These are phyloP conservation scores for Horisme vitalbata DNA, from an alignment of 2,888 invertebrate genomes.

Conservation along the genomic window DNA sequence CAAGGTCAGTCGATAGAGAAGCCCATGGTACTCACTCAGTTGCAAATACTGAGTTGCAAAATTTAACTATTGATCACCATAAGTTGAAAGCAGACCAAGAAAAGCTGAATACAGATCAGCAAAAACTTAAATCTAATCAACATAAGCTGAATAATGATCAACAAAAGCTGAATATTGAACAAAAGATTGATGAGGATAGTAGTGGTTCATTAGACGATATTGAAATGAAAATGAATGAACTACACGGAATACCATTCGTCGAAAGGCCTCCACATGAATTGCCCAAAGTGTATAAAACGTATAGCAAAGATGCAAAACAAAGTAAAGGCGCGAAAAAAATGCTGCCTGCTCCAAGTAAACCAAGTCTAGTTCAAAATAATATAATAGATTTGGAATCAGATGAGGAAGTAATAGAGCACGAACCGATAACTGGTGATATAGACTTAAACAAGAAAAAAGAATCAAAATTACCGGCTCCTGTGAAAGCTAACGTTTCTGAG, in stretches of 20 bases:
- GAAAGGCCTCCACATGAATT: constrained; percentile 65
- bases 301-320: constrained; percentile 34
- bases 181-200: constrained; percentile 33
- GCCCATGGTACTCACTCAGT: constrained; percentile 17
- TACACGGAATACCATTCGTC: constrained; percentile 70
- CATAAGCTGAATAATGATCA: constrained; percentile 26
- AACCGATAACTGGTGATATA: constrained; percentile 55
- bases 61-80: constrained; percentile 35
- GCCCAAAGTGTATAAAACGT: constrained; percentile 48
- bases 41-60: constrained; percentile 30
- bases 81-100: constrained; percentile 31
- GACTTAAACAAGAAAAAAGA: constrained; percentile 37
- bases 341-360: constrained; percentile 47
- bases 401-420: constrained; percentile 57
- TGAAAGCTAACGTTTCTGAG: constrained; percentile 25
- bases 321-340: constrained; percentile 45
- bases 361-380: constrained; percentile 40
- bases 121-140: constrained; percentile 30
- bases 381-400: constrained; percentile 49
- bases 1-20: constrained; percentile 28
- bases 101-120: neutral
- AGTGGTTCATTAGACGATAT: constrained; percentile 58
- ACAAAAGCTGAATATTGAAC: constrained; percentile 34
- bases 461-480: constrained; percentile 33
- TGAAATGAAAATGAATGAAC: constrained; percentile 76